Conservation (phyloP, 2,113 vertebrate species). For the Irena cyanogastra region DNA sequence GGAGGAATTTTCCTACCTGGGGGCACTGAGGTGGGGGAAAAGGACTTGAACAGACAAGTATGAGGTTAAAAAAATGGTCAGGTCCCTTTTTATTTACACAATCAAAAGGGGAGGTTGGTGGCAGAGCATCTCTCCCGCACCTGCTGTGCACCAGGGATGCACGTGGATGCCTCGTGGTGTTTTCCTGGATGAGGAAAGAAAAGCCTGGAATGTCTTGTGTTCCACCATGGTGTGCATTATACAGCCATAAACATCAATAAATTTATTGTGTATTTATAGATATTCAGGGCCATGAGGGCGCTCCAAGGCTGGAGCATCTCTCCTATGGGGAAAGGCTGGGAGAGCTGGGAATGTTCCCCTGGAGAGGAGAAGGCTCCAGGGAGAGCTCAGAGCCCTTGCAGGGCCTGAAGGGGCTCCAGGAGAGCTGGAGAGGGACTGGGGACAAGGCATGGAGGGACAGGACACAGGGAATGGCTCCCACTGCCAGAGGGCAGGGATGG, state of each 20-base stretch:
- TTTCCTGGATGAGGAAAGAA: background rate
- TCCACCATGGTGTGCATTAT: background rate
- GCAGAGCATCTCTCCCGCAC: background rate
- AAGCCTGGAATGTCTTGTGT: background rate
- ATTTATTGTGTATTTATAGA: rapidly evolving
- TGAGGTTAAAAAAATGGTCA: background rate
- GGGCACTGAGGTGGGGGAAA: background rate
- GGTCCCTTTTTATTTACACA: background rate
- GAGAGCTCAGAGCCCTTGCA: background rate
- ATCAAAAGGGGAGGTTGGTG: background rate
- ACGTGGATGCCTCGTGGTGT: rapidly evolving
- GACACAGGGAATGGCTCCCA: background rate
- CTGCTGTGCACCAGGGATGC: background rate
- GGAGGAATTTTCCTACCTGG: constrained; percentile 54
- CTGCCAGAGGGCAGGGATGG: rapidly evolving
- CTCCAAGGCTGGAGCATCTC: background rate
- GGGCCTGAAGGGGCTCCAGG: background rate
- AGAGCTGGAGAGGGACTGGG: background rate
- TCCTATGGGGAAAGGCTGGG: background rate
- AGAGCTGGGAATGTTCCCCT: background rate
- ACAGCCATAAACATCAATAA: no score
- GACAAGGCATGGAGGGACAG: background rate
- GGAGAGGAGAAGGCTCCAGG: background rate
- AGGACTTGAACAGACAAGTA: background rate
- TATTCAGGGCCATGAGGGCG: background rate